A percentile compares a stretch with the other conserved stretches of the same genome.
Evolutionary conservation across 2,797 vertebrate species (phyloP).

Genomic region (Heterohyrax brucei): DNA sequence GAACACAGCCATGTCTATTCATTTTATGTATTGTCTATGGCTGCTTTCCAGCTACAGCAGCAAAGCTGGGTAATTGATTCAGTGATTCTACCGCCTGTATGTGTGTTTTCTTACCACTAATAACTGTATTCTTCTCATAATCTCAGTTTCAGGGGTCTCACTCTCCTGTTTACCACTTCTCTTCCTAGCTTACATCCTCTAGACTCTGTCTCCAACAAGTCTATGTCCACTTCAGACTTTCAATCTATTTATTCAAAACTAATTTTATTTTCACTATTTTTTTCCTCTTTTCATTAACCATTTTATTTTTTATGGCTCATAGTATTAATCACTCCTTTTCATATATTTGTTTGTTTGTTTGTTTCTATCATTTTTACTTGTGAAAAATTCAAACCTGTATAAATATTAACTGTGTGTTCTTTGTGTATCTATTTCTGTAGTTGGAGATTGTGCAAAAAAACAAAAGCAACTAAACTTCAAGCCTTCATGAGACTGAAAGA

Average conservation of each 20-base stretch:
- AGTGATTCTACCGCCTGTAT: background rate
- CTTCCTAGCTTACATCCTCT: background rate
- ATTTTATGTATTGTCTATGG: background rate
- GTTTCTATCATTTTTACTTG: constrained; percentile 60
- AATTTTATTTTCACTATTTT: constrained; percentile 4
- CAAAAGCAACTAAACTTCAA: no score
- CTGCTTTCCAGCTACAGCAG: background rate
- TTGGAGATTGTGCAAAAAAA: background rate
- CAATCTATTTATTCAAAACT: background rate
- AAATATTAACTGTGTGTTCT: constrained; percentile 31
- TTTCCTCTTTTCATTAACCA: background rate
- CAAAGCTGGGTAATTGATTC: background rate
- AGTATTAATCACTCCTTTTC: constrained; percentile 9
- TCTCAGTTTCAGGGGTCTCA: background rate
- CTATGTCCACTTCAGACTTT: background rate
- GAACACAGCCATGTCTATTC: background rate
- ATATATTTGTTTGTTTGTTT: constrained; percentile 1
- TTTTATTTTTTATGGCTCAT: background rate
- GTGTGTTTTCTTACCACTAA: background rate
- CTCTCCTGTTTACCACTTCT: background rate
- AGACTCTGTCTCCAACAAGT: background rate
- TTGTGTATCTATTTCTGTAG: constrained; percentile 17
- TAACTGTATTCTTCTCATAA: constrained; percentile 41
- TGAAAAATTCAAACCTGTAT: constrained; percentile 28
- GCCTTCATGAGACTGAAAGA: no score